phyloP scores from a whole-genome alignment of 1,140 invertebrate species.

The Campoletis sonorensis region DNA sequence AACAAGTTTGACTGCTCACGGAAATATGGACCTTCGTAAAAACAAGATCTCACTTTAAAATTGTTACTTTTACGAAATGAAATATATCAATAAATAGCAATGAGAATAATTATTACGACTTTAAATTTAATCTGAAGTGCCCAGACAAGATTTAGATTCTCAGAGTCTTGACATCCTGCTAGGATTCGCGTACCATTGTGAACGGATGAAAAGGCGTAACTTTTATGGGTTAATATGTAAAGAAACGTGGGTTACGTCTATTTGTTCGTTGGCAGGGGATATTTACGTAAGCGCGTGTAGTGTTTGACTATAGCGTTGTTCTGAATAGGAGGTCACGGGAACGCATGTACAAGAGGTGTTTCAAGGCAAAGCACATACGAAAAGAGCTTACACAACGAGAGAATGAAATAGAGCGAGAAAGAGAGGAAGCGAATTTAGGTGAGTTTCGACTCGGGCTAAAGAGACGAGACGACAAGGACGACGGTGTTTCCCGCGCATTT shows the following conservation, averaged over 20 bases:
- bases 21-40: no score
- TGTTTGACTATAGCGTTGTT: neutral
- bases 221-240: neutral
- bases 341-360: conserved; percentile 4
- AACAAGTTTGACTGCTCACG: no score
- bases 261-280: neutral
- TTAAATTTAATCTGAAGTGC: no score
- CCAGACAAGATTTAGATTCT: no score
- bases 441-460: neutral
- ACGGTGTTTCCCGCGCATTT: conserved; percentile 52
- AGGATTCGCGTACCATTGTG: neutral
- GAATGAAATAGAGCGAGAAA: neutral
- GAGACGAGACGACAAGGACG: conserved; percentile 16
- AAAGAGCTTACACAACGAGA: neutral
- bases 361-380: conserved; percentile 1
- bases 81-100: no score
- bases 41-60: no score
- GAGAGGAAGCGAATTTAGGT: neutral
- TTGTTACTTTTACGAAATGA: no score
- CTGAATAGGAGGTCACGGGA: neutral
- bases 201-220: neutral
- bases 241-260: neutral
- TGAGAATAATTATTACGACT: no score
- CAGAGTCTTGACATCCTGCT: no score
- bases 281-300: neutral